Evolutionary conservation across 2,113 vertebrate genomes (phyloP), one percentile per base, ranked within the genome.

Genomic region (Merops nubicus): DNA sequence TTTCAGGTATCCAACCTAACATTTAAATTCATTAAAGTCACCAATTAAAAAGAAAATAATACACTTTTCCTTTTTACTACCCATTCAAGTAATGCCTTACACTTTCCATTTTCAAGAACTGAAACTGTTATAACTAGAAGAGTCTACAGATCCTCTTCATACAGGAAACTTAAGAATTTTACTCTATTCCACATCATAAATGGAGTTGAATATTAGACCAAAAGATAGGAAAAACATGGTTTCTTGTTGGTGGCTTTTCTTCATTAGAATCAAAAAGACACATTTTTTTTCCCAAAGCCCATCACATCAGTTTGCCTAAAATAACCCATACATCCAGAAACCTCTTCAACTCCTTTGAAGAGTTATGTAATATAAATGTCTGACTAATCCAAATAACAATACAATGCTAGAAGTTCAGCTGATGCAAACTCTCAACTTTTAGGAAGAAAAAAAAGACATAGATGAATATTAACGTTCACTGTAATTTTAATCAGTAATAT

Each of bases 401-500:
- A 72, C 15, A 56, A 57, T 45, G 6, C 93, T 12, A 86, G 36
- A 88, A 96, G 56, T 93, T 76, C 77, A 92, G 69, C 48, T 83
- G 45, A 94, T 84, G 70, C 28, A 84, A 93, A 92, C 40, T 54
- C 77, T 91, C 89, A 93, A 91, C 47, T 93, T 94, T 56, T 56
- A 69, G 38, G 33, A 96, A 93, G 85, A 84, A 95, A 92, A 91
- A 72, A 72, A 88, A 77, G 65, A 78, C 23, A 88, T 4, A 76
- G 57, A 86, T 72, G 23, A 95, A 60, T 96, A 95, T 94, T 96
- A 96, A 85, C 89, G 69, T 93, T 85, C 42, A 72, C 80, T 89
- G 70, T 94, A 97, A 96, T 97, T 98, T 98, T 97, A 97, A 97
- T 96, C 94, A 95, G 94, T 96, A 97, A 96, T 97, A 97, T 96